A percentile compares a stretch with the other conserved stretches of the same genome.
These are phyloP conservation scores for Drosophila atripex DNA, from an alignment of 2,888 invertebrate species.

Conservation along the genomic window DNA sequence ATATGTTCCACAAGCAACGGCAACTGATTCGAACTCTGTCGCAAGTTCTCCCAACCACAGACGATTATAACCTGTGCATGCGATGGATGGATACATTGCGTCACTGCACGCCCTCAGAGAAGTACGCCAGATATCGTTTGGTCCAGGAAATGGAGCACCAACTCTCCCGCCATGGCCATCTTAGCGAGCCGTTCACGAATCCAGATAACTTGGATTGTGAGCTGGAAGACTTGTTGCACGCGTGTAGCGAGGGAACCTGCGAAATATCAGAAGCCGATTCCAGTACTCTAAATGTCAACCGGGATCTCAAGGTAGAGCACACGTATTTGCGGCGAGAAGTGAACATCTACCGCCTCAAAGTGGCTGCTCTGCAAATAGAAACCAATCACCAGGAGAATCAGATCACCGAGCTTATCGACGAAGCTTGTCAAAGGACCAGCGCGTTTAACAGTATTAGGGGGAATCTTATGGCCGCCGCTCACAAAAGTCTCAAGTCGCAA, in stretches of 20 bases:
- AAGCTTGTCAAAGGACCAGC: constrained; percentile 2
- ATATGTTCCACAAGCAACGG: background rate
- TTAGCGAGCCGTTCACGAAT: constrained; percentile 1
- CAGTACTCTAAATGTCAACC: background rate
- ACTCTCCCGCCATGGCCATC: background rate
- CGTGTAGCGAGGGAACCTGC: background rate
- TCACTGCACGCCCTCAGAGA: background rate
- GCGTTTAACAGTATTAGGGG: constrained; percentile 35
- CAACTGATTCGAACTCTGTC: background rate
- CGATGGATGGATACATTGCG: constrained; percentile 16
- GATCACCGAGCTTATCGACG: background rate
- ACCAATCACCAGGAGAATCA: constrained; percentile 14
- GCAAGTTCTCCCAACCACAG: background rate
- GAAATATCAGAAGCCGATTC: background rate
- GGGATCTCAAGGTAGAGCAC: constrained; percentile 18
- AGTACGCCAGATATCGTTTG: constrained; percentile 3
- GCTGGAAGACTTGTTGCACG: constrained; percentile 5
- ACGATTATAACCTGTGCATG: constrained; percentile 3
- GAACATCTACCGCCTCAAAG: constrained; percentile 25
- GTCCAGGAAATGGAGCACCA: constrained; percentile 17
- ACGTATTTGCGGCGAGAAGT: constrained; percentile 28
- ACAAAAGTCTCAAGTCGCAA: constrained; percentile 29
- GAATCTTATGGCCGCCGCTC: constrained; percentile 27
- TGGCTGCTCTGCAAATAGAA: constrained; percentile 47
- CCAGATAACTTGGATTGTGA: background rate